Conservation (phyloP, 1,140 invertebrate species). For the Leucophenga varia region DNA sequence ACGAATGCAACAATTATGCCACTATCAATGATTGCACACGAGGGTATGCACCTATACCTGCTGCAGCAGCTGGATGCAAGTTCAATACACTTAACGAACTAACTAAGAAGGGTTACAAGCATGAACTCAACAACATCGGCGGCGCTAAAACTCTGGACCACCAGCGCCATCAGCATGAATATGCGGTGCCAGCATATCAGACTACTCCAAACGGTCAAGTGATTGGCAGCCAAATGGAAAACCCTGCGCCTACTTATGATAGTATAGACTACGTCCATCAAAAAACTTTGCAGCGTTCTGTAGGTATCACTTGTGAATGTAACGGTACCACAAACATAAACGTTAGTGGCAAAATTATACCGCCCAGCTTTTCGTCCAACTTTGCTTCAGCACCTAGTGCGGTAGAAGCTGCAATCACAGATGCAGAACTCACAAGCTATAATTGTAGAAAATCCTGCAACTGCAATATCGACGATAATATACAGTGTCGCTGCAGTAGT, state of each 20-base stretch:
- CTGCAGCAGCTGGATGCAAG: constrained; percentile 44
- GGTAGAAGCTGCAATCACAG: constrained; percentile 60
- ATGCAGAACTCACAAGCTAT: constrained; percentile 58
- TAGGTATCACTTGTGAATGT: constrained; percentile 31
- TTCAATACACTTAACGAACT: constrained; percentile 50
- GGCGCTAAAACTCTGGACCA: constrained; percentile 45
- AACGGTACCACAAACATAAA: constrained; percentile 28
- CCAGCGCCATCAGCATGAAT: constrained; percentile 49
- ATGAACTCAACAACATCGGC: constrained; percentile 32
- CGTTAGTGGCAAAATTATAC: too few relatives aligned
- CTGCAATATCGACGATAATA: constrained; percentile 38
- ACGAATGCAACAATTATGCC: constrained; percentile 52
- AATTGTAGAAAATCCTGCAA: constrained; percentile 52
- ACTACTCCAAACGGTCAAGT: constrained; percentile 13
- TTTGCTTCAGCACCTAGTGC: constrained; percentile 63
- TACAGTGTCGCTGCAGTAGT: constrained; percentile 29
- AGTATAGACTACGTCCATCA: constrained; percentile 45
- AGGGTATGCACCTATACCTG: constrained; percentile 45
- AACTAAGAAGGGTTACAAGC: constrained; percentile 34
- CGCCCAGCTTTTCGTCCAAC: constrained; percentile 64
- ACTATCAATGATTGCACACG: constrained; percentile 49
- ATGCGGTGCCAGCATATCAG: constrained; percentile 48
- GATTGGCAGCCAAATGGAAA: not conserved
- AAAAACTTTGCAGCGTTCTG: constrained; percentile 18
- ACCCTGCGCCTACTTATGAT: constrained; percentile 33